Evolutionary conservation across 2,797 vertebrate genomes (phyloP), one percentile per base, ranked within the genome.

Genomic region (Malacoraja senta): DNA sequence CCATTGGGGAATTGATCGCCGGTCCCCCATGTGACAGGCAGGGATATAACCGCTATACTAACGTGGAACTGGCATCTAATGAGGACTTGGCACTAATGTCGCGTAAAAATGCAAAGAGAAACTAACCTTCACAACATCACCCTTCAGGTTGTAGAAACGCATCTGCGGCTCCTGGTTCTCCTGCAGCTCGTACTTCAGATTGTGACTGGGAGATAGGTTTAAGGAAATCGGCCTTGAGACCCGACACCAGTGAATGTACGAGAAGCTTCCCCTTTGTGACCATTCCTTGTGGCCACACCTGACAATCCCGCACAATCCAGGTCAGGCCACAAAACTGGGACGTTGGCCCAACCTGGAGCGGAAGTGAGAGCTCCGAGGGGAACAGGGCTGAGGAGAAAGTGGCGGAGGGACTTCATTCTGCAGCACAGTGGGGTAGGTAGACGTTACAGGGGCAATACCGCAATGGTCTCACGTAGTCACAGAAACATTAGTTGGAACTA

Each of bases 61-160:
- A 3, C 44, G 44, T 44, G 44, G 44, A 4, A 44, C 44, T 44
- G 44, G 44, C 44, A 44, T 3, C 44, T 44, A 44, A 44, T 44
- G 44, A 44, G 44, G 44, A 44, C 3, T 44, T 44, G 44, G 2
- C 44, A 44, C 44, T 44, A 15, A 63, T 32, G 26, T 8, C 32
- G 15, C 1, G 15, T 32, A 63, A 17, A 63, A 84, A 19, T 63
- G 29, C 29, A 86, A 63, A 44, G 9, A 29, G 68, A 91, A n/a
- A 86, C 95, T 96, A 95, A 97, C 97, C 97, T 97, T 96, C 53
- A 97, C 96, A 84, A 96, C 95, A 93, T 97, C 96, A 24, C 97
- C 96, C 88, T 96, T 96, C 26, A 96, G 95, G 9, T 97, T 96
- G 94, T 97, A 97, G 94, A 98, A 96, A 93, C 97, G 95, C 29